Evolutionary conservation across 1,140 invertebrate genomes (phyloP), one percentile per base, ranked within the genome.

Genomic region (Papilio glaucus): DNA sequence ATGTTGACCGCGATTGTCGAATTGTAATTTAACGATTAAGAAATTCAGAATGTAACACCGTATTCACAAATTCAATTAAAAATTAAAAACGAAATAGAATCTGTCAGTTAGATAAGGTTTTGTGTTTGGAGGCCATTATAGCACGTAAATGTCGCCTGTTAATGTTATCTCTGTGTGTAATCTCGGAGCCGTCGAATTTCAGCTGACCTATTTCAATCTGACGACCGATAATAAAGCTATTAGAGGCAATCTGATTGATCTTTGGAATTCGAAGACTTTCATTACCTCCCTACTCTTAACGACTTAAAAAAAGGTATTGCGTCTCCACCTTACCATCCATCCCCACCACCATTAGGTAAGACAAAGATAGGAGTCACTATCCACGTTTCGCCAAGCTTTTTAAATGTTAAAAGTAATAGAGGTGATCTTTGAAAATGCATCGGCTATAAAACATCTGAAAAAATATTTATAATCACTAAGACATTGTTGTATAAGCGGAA

Each of bases 221-320:
- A 53, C 18, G 15, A 53, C 7, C 49, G 49, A 53, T 53, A 53
- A 53, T 53, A 53, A 53, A 53, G 49, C 49, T 53, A 53, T 53
- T 53, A 53, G 18, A 12, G 18, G 49, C 5, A 45, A 45, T 53
- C 21, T 24, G 21, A 53, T 53, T 53, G 21, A 53, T 53, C 49
- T 53, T 12, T 53, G 49, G 49, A 53, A 24, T 53, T 24, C 49
- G 49, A 53, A 53, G 49, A 53, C 9, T 18, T 53, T 33, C 29
- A 24, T 24, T 53, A n/a, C n/a, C n/a, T n/a, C n/a, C n/a, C n/a
- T n/a, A n/a, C n/a, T n/a, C n/a, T n/a, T n/a, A n/a, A n/a, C n/a
- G n/a, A n/a, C n/a, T n/a, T n/a, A n/a, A 24, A 53, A 21, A 53
- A 12, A 49, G 9, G 12, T 4, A 18, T 0, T 1, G 1, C 7